Base-by-base conservation (phyloP, 2,113 vertebrate species). In the Pan paniscus region DNA sequence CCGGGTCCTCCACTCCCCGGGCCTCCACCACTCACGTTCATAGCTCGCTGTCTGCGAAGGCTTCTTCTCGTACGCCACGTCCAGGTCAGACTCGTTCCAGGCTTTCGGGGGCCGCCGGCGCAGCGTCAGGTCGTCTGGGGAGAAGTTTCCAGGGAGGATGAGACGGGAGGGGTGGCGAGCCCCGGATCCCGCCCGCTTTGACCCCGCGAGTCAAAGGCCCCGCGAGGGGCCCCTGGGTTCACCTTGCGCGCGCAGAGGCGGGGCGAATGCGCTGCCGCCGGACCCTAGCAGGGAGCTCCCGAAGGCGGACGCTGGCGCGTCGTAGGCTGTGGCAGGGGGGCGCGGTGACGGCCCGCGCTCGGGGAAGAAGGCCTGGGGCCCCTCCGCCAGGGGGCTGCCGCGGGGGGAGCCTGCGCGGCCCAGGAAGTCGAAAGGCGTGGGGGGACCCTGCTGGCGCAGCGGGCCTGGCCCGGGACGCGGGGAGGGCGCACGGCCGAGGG, bases 61-160 rank as follows among this genome's bases (percentile, higher is more conserved):
- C 92, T 99, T 99, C 96, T 98, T 99, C 78, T 99, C 99, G 0
- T 99, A 99, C 0, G 98, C 98, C 95, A 98, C 95, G 18, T 99
- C 99, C 89, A 99, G 98, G 94, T 99, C 99, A 0, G 99, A 99
- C 97, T 99, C 99, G 2, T 99, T 99, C 99, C 99, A 99, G 96
- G 98, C 99, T 55, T 98, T 86, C 0, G 98, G 98, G 35, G 48
- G 96, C 80, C 99, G 99, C 59, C 99, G 99, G 35, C 97, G 98
- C 59, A 98, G 91, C 18, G 96, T 61, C 18, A 98, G 82, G 64
- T 99, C 99, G 1, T 99, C 99, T 99, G 88, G 32, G 7, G 70
- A 8, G 48, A 73, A 20, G 35, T 2, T 7, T n/a, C 20, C 2
- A 14, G 23, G 40, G 50, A 78, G 43, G 6, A 35, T 3, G 17